Conservation (phyloP, 1,140 invertebrate genomes). For the Cotesia glomerata region DNA sequence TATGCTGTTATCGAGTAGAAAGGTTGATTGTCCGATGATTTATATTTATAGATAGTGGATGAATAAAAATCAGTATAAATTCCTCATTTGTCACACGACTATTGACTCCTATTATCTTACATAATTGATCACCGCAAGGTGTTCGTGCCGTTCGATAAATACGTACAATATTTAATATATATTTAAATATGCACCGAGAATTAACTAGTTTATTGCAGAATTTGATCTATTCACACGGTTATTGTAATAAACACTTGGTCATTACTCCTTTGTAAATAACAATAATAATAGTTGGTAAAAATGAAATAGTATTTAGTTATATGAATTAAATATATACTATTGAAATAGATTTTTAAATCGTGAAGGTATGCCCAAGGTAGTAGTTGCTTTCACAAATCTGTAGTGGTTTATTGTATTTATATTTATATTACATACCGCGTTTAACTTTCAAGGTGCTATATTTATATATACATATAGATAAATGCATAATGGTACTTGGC, state of each 20-base stretch:
- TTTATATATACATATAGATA: not conserved
- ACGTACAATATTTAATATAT: too few species aligned
- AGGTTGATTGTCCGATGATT: too few species aligned
- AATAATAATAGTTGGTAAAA: too few species aligned
- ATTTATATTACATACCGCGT: not conserved
- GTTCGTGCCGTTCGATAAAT: not conserved
- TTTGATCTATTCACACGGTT: not conserved
- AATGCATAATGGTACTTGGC: not conserved
- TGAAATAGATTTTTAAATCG: not conserved
- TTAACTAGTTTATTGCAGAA: not conserved
- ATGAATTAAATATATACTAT: not conserved
- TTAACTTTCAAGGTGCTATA: slow-evolving; percentile 5
- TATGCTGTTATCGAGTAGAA: too few species aligned
- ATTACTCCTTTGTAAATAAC: not conserved
- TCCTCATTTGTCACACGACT: too few species aligned
- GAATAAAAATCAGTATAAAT: too few species aligned
- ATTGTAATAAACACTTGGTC: not conserved
- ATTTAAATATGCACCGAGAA: not conserved
- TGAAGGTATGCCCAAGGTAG: slow-evolving; percentile 2
- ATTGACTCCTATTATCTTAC: not conserved
- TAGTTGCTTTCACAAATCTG: not conserved
- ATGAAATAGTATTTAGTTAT: not conserved
- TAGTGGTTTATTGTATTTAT: not conserved
- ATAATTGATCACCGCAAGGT: not conserved
- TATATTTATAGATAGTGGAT: not conserved